These are phyloP conservation scores for Catharus ustulatus DNA, from an alignment of 2,797 vertebrate genomes.

Conservation along the genomic window DNA sequence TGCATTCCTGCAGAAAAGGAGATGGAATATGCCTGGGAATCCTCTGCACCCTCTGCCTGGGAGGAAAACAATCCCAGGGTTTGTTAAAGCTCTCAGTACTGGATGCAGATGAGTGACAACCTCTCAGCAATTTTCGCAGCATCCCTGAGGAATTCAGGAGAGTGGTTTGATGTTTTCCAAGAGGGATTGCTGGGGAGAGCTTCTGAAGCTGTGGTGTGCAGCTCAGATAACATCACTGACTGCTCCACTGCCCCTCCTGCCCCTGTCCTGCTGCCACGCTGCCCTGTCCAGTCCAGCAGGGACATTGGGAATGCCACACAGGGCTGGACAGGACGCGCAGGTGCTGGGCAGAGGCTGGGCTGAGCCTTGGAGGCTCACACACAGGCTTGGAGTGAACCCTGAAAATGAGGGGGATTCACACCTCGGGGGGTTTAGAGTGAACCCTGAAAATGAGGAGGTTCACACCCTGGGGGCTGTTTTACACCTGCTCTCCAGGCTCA, in stretches of 20 bases:
- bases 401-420: neutral
- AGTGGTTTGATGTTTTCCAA: neutral
- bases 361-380: neutral
- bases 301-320: neutral
- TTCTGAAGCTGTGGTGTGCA: neutral
- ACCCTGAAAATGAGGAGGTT: neutral
- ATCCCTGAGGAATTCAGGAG: neutral
- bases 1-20: neutral
- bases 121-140: conserved; percentile 14
- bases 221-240: neutral
- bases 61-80: neutral
- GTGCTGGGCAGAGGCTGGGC: neutral
- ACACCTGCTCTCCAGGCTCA: neutral
- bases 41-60: neutral
- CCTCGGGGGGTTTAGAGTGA: neutral
- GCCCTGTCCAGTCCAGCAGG: neutral
- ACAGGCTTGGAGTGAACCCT: neutral
- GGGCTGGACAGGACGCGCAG: neutral
- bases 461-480: neutral
- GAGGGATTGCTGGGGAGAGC: neutral
- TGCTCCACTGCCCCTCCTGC: neutral
- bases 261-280: neutral
- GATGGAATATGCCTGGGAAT: neutral
- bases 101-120: conserved; percentile 14
- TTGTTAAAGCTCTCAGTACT: neutral